Conservation (phyloP, 1,140 invertebrate genomes). For the Lepidotrigona ventralis region DNA sequence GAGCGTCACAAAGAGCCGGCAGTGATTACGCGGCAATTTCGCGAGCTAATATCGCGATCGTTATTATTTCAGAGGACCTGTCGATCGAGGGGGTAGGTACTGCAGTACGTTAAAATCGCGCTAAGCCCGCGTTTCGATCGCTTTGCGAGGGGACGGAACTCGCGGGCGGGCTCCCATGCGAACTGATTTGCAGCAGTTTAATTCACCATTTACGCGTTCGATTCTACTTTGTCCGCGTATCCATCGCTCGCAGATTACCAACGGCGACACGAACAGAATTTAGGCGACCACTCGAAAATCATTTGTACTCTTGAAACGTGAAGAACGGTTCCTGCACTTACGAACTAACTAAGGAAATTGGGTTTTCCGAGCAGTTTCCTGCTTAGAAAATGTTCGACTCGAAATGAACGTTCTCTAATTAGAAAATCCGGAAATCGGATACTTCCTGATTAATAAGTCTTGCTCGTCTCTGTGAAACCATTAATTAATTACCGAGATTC, state of each 20-base stretch:
- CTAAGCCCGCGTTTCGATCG: slow-evolving; percentile 22
- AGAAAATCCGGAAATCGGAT: neutral
- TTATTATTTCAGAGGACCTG: slow-evolving; percentile 54
- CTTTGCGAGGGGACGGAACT: neutral
- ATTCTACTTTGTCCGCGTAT: neutral
- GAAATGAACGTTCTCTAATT: neutral
- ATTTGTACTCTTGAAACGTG: slow-evolving; percentile 7
- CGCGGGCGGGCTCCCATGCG: neutral
- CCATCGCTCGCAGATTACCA: neutral
- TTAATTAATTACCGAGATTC: neutral
- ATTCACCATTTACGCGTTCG: neutral
- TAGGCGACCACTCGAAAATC: neutral
- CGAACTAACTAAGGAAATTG: neutral
- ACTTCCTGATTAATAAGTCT: neutral
- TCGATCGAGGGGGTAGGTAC: slow-evolving; percentile 26
- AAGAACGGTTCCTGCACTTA: neutral
- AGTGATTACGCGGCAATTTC: slow-evolving; percentile 58
- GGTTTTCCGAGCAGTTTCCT: too few species aligned
- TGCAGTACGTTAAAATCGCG: slow-evolving; percentile 40
- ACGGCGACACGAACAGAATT: neutral
- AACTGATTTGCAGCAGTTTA: neutral
- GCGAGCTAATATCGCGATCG: slow-evolving; percentile 53
- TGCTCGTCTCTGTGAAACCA: too few species aligned
- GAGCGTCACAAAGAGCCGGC: slow-evolving; percentile 5
- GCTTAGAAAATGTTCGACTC: neutral